phyloP scores from a whole-genome alignment of 2,113 vertebrate genomes.

The Ptilonorhynchus violaceus region DNA sequence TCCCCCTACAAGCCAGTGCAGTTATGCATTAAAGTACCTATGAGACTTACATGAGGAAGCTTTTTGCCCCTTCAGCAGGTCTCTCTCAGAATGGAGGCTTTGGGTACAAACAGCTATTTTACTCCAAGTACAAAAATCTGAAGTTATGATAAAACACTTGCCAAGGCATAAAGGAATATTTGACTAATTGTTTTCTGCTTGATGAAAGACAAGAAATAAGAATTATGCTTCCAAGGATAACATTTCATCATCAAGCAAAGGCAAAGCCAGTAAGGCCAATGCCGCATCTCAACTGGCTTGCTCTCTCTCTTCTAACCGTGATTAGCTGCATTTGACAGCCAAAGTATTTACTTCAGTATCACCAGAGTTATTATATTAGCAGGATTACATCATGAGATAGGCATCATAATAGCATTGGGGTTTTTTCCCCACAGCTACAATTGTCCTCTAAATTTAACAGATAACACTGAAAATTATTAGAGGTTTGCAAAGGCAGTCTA shows the following conservation, averaged over 20 bases:
- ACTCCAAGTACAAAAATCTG: neutral
- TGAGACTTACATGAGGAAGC: neutral
- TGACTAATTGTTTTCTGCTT: conserved; percentile 43
- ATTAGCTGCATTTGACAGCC: neutral
- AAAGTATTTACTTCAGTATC: neutral
- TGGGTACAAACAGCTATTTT: neutral
- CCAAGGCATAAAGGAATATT: neutral
- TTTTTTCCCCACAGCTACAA: neutral
- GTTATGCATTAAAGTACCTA: neutral
- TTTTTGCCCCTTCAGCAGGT: neutral
- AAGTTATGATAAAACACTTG: neutral
- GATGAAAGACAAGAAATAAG: conserved; percentile 1
- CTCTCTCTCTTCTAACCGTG: neutral
- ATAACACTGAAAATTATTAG: neutral
- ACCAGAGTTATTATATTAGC: neutral
- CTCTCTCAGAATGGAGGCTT: neutral
- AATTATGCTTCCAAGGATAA: neutral
- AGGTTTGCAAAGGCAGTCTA: neutral
- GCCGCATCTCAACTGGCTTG: neutral
- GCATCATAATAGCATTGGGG: neutral
- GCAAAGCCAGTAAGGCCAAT: neutral
- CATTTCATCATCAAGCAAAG: neutral
- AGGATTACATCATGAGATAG: neutral
- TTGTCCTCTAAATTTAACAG: neutral
- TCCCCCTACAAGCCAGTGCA: neutral